A percentile compares a stretch with the other conserved stretches of the same genome.
These are phyloP conservation scores for Dromius quadrimaculatus DNA, from an alignment of 2,888 invertebrate species.

Conservation along the genomic window DNA sequence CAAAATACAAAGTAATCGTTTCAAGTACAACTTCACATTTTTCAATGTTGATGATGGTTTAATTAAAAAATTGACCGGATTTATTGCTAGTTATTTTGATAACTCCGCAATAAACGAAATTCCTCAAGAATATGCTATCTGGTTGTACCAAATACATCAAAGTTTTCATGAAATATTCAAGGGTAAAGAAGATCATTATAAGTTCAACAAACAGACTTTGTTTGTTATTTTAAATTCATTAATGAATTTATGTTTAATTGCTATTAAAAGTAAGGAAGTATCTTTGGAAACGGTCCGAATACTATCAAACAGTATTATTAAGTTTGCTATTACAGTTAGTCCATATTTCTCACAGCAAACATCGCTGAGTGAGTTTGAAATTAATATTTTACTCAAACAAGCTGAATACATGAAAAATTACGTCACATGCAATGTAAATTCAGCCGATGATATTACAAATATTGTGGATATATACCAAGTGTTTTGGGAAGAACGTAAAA, in stretches of 20 bases:
- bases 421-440: neutral
- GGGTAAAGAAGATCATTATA: neutral
- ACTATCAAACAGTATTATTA: neutral
- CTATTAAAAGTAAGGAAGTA: neutral
- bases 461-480: neutral
- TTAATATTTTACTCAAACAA: neutral
- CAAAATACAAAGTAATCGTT: too few species aligned
- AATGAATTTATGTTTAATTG: neutral
- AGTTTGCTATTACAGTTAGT: neutral
- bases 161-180: neutral
- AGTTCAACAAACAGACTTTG: neutral
- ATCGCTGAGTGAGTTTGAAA: neutral
- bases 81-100: neutral
- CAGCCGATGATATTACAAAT: neutral
- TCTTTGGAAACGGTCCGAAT: neutral
- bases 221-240: neutral
- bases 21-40: too few species aligned
- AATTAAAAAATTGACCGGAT: neutral
- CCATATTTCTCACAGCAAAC: neutral
- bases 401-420: neutral
- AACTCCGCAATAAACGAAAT: neutral
- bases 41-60: too few species aligned
- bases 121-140: neutral
- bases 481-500: slow-evolving; percentile 4
- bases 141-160: slow-evolving; percentile 11